Evolutionary conservation across 2,113 vertebrate genomes (phyloP).

Genomic region (Syngnathus floridae): DNA sequence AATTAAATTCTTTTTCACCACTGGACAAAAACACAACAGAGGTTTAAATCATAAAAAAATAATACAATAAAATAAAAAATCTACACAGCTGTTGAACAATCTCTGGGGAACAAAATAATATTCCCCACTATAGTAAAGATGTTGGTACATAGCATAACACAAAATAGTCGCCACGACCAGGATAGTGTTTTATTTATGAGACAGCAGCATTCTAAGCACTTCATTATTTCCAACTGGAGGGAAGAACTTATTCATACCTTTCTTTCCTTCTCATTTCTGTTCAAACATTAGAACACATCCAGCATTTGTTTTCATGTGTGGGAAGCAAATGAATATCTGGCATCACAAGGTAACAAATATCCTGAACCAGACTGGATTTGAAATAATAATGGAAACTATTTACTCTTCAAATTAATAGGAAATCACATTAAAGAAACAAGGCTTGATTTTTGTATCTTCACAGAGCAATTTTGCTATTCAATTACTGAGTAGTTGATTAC

Average conservation of each 20-base stretch:
- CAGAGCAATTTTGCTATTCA: too few relatives aligned
- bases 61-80: conserved; percentile 16
- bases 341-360: not conserved
- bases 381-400: not conserved
- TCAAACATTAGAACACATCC: not conserved
- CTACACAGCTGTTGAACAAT: conserved; percentile 18
- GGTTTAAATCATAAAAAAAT: conserved; percentile 36
- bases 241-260: conserved; percentile 6
- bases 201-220: conserved; percentile 19
- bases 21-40: conserved; percentile 19
- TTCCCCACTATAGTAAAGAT: conserved; percentile 36
- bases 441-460: too few relatives aligned
- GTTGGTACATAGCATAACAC: conserved; percentile 30
- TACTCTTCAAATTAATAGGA: not conserved
- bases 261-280: not conserved
- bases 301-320: not conserved
- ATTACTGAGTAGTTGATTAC: too few relatives aligned
- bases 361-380: not conserved
- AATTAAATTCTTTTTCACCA: conserved; percentile 16
- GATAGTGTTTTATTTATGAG: conserved; percentile 47
- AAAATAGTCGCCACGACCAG: conserved; percentile 34
- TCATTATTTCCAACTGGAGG: conserved; percentile 23
- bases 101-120: conserved; percentile 23
- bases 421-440: not conserved
- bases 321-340: not conserved